These are phyloP conservation scores for Ictalurus punctatus DNA, from an alignment of 2,113 vertebrate genomes.

Conservation along the genomic window DNA sequence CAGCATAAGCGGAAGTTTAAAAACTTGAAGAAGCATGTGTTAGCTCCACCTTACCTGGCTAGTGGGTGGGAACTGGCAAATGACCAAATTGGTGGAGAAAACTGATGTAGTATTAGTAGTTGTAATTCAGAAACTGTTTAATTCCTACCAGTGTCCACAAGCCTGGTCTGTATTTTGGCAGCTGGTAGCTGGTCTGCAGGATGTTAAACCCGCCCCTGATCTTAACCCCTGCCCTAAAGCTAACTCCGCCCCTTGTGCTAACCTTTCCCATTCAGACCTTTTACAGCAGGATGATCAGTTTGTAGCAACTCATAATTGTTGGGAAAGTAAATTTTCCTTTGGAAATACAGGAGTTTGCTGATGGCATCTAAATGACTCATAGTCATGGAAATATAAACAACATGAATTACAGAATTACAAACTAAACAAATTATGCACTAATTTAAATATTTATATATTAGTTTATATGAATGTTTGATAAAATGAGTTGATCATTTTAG, in stretches of 20 bases:
- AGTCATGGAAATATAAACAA: neutral
- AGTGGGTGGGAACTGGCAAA: neutral
- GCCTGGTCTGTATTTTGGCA: neutral
- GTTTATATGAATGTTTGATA: neutral
- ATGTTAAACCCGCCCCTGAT: neutral
- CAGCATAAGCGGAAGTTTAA: neutral
- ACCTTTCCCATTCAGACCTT: neutral
- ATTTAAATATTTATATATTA: neutral
- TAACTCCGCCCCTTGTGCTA: neutral
- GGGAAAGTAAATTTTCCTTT: neutral
- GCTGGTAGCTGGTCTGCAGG: neutral
- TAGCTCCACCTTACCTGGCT: neutral
- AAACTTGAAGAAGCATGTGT: neutral
- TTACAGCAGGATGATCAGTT: neutral
- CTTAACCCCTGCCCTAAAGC: neutral
- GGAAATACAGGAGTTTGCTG: neutral
- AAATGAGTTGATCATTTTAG: neutral
- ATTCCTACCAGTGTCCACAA: neutral
- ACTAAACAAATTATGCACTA: neutral
- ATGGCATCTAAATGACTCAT: neutral
- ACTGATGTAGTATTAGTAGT: neutral
- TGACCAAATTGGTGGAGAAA: neutral
- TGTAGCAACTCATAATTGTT: neutral
- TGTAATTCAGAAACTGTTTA: neutral
- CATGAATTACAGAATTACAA: neutral